Conservation (phyloP, 2,113 vertebrate genomes). For the Scomber scombrus region DNA sequence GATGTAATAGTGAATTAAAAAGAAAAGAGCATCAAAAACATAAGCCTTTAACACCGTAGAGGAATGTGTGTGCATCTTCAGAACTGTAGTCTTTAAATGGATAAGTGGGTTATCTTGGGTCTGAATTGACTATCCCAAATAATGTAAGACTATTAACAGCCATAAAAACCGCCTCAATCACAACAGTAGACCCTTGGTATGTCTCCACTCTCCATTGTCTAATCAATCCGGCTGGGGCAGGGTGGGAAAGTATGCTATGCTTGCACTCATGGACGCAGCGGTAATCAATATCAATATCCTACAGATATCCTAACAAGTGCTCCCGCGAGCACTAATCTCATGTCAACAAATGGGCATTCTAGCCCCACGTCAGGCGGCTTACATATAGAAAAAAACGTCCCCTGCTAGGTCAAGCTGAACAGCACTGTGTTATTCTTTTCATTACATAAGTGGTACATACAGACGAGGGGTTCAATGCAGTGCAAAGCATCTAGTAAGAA, state of each 20-base stretch:
- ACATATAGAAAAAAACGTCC: conserved; percentile 31
- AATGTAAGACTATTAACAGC: conserved; percentile 8
- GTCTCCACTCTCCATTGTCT: conserved; percentile 22
- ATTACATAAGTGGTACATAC: conserved; percentile 51
- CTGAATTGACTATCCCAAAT: neutral
- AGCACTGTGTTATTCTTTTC: conserved; percentile 28
- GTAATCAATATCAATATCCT: conserved; percentile 67
- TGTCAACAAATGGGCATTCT: conserved; percentile 59
- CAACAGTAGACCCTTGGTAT: neutral
- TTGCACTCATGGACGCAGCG: neutral
- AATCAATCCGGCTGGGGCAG: conserved; percentile 33
- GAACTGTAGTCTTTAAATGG: neutral
- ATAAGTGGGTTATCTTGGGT: neutral
- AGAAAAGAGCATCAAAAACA: neutral
- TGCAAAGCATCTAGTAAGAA: conserved; percentile 51
- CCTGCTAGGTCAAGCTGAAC: conserved; percentile 6
- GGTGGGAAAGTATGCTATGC: conserved; percentile 48
- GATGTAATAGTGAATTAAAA: conserved; percentile 20
- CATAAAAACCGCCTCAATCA: conserved; percentile 22
- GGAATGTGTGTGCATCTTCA: conserved; percentile 17
- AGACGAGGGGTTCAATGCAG: conserved; percentile 9
- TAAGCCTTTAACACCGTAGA: neutral
- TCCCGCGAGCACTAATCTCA: conserved; percentile 48
- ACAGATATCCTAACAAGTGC: conserved; percentile 57
- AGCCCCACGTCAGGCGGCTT: conserved; percentile 36